Base-by-base conservation (phyloP, 37 sponge, comb jelly and placozoan species). In the Bolinopsis microptera region DNA sequence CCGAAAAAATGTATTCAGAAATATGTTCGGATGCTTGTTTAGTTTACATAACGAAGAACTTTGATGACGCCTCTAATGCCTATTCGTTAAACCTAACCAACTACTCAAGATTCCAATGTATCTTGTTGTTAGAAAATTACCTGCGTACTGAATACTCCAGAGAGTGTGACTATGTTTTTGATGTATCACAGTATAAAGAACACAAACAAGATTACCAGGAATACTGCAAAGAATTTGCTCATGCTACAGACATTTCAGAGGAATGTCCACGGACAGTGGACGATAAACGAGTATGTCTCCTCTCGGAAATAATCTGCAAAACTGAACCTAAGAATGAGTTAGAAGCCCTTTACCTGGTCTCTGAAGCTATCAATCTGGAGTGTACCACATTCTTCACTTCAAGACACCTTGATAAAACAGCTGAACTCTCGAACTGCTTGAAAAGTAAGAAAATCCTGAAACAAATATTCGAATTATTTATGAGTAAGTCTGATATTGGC, bases 381-480 rank as follows among this genome's bases (percentile, higher is more conserved):
- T 77, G 80, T 86, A 1, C 90, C 2, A 26, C 8, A 3, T 86
- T 86, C 90, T 86, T 86, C 36, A 39, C 39, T 86, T 86, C 90
- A 23, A 9, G 30, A 28, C n/a, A 39, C 28, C 39, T 86, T 39
- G 36, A 33, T 5, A 39, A 3, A 27, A 24, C 61, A 0, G 90
- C 41, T n/a, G 3, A 86, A 1, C 36, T 39, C 3, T 86, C 90
- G 27, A 38, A 21, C 2, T 86, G 90, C 39, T 38, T 40, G 25
- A 39, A 41, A 38, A 86, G 90, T 23, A 86, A 86, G 90, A 86
- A 86, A 39, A 28, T 1, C 28, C 61, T 86, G 90, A 86, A 86
- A 30, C 30, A 86, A 5, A 39, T 86, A 24, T 86, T 86, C 30
- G 40, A 33, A 48, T 0, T 39, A 24, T 41, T 86, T 0, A 38